Evolutionary conservation across 2,888 invertebrate species (phyloP).

Genomic region (Leucozona laternaria): DNA sequence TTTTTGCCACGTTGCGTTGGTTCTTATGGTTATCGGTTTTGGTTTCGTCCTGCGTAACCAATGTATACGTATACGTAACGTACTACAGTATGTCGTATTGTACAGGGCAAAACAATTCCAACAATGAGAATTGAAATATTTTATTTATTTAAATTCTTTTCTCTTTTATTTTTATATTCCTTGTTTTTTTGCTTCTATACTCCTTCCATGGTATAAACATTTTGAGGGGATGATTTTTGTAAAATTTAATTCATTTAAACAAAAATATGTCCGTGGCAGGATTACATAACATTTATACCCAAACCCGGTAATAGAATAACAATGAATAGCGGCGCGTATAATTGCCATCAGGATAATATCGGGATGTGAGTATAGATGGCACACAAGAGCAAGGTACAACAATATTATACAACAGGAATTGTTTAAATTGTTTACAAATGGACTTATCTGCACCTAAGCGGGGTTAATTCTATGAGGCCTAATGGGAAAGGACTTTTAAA

Average conservation of each 20-base stretch:
- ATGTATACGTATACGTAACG: not conserved
- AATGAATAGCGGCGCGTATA: constrained; percentile 59
- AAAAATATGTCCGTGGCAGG: constrained; percentile 62
- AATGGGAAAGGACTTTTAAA: constrained; percentile 39
- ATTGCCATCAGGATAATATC: constrained; percentile 62
- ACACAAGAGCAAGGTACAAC: not conserved
- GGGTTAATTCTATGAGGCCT: constrained; percentile 62
- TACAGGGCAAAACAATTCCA: constrained; percentile 58
- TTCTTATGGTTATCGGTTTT: not conserved
- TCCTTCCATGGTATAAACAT: not conserved
- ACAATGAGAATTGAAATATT: constrained; percentile 71
- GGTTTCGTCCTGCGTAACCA: constrained; percentile 29
- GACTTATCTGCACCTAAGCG: constrained; percentile 74
- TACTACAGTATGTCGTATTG: not conserved
- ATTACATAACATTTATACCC: constrained; percentile 44
- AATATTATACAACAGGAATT: constrained; percentile 42
- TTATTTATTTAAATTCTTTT: constrained; percentile 67
- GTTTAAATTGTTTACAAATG: constrained; percentile 75
- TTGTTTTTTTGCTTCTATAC: constrained; percentile 14
- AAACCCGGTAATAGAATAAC: constrained; percentile 45
- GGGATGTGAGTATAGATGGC: constrained; percentile 36
- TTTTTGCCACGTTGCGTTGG: not conserved
- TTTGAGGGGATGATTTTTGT: constrained; percentile 49
- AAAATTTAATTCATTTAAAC: constrained; percentile 71
- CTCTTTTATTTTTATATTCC: constrained; percentile 11